Evolutionary conservation across 2,888 invertebrate genomes (phyloP), one percentile per base, ranked within the genome.

Genomic region (Teleiodes luculella): DNA sequence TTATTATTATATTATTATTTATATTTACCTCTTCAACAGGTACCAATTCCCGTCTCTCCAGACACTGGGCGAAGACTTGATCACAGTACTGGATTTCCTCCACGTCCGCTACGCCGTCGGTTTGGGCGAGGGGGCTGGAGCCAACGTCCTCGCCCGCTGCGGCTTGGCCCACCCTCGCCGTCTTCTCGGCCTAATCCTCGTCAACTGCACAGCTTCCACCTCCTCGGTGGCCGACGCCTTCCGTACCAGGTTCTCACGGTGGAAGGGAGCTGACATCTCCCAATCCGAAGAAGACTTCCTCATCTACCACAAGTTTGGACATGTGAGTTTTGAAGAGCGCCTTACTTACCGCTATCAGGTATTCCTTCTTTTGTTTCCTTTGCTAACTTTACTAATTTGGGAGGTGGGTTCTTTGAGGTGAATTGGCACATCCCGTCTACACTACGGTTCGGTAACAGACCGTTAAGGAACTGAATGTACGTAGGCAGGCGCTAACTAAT

Each of bases 251-350:
- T 93, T 96, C 76, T 95, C 96, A 60, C 93, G 94, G 68, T 95
- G 96, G 95, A 94, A 94, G 70, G 92, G 96, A 55, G 92, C 95
- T 30, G 94, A 94, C 74, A 96, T 97, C 83, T 95, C 95, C 56
- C 95, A 96, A 63, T 95, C 95, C 1, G 96, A 96, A 57, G 96
- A 96, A 85, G 94, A 95, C 70, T 97, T 96, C 81, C 91, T 97
- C 62, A 93, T 96, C 69, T 94, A 96, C 77, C 97, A 97, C 83
- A 95, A 96, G 91, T 97, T 97, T 83, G 97, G 97, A 80, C 94
- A 95, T 86, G 96, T 96, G 92, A 94, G 96, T 94, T 77, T 68
- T 24, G 67, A 60, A 62, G 78, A 79, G 65, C 70, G 65, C 61
- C 70, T 79, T 67, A 74, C 67, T 70, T 83, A 67, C 68, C 62